Conservation (phyloP, 2,888 invertebrate species). For the Ectobius pallidus region DNA sequence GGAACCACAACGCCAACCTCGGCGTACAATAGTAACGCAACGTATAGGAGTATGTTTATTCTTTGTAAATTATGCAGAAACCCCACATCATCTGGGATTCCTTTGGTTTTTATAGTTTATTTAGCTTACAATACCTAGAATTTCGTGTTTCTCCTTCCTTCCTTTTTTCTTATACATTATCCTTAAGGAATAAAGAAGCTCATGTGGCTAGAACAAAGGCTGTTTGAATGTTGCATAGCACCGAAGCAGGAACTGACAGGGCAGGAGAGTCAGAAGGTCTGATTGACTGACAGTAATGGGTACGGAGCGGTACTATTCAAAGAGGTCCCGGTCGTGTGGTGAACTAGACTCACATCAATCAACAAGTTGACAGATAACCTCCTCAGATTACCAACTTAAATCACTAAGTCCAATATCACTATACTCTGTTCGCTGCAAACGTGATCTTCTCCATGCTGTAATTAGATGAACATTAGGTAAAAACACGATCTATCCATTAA, state of each 20-base stretch:
- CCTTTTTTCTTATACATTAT: no score
- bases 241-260: not conserved
- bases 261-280: slow-evolving; percentile 5
- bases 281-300: slow-evolving; percentile 37
- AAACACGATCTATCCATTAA: no score
- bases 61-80: slow-evolving; percentile 8
- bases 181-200: not conserved
- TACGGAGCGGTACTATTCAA: slow-evolving; percentile 25
- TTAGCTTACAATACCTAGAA: not conserved
- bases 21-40: no score
- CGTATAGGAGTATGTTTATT: no score
- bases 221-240: slow-evolving; percentile 14
- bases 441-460: no score
- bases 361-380: slow-evolving; percentile 4
- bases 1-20: no score
- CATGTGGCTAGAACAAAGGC: slow-evolving; percentile 1
- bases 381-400: slow-evolving; percentile 1
- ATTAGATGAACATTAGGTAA: no score
- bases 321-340: slow-evolving; percentile 28
- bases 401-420: no score
- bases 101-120: slow-evolving; percentile 5
- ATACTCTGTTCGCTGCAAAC: no score
- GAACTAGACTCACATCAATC: slow-evolving; percentile 28
- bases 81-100: not conserved
- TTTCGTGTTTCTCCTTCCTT: not conserved